A percentile compares a stretch with the other conserved stretches of the same genome.
Evolutionary conservation across 2,797 vertebrate species (phyloP).

Genomic region (Diglossa cyanea): DNA sequence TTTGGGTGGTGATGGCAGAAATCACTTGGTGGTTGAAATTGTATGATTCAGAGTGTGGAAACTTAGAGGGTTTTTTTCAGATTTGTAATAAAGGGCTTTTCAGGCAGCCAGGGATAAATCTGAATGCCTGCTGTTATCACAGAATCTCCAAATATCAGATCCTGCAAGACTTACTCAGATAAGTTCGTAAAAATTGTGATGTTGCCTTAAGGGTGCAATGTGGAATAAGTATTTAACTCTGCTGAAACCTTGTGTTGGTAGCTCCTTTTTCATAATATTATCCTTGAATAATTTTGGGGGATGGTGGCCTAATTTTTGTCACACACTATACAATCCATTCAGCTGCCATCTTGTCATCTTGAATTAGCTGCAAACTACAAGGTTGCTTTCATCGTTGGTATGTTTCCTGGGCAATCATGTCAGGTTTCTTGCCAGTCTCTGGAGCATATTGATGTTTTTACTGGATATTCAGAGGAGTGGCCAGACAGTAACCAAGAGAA

Average conservation of each 20-base stretch:
- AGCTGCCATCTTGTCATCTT: background rate
- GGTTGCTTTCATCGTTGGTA: background rate
- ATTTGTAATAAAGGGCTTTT: background rate
- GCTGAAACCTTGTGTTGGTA: background rate
- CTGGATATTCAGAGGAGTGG: background rate
- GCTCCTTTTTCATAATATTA: background rate
- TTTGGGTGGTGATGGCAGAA: background rate
- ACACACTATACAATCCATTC: background rate
- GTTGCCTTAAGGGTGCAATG: fast-evolving
- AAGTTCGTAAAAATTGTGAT: background rate
- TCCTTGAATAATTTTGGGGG: background rate
- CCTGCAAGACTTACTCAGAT: background rate
- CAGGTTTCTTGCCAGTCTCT: background rate
- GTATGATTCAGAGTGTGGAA: background rate
- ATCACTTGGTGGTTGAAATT: background rate
- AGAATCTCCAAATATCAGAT: background rate
- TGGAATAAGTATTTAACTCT: background rate
- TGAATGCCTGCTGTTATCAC: background rate
- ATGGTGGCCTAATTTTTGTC: background rate
- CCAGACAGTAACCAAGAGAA: background rate
- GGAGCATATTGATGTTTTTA: background rate
- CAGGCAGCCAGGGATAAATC: background rate
- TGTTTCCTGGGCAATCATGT: background rate
- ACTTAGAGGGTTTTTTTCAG: background rate
- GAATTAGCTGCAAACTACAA: background rate